Evolutionary conservation across 2,113 vertebrate genomes (phyloP).

Genomic region (Syrrhaptes paradoxus): DNA sequence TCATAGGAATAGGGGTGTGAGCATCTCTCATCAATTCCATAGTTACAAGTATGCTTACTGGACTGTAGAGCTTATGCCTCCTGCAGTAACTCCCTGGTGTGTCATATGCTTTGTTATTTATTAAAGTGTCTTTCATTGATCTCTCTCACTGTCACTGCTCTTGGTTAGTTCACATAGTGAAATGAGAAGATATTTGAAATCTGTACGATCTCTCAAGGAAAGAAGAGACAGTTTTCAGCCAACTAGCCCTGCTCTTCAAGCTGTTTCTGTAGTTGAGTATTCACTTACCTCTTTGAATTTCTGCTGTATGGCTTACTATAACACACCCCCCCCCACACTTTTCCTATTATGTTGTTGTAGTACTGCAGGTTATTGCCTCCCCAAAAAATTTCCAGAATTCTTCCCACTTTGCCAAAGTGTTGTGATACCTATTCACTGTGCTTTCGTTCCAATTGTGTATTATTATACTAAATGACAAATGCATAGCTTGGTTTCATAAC

Average conservation of each 20-base stretch:
- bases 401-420: neutral
- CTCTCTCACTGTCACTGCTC: neutral
- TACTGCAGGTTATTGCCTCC: neutral
- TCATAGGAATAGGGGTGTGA: neutral
- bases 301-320: neutral
- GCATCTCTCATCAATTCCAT: neutral
- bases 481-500: neutral
- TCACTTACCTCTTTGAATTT: neutral
- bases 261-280: neutral
- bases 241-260: neutral
- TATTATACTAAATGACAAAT: neutral
- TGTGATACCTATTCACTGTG: neutral
- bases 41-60: neutral
- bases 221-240: neutral
- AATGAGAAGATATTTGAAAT: neutral
- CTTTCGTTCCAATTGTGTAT: neutral
- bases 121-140: neutral
- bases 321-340: neutral
- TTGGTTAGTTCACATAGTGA: neutral
- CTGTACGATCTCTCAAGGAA: neutral
- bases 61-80: neutral
- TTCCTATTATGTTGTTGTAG: neutral
- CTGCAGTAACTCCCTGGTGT: neutral
- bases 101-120: neutral
- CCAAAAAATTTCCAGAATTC: neutral